These are phyloP conservation scores for Psettodes erumei DNA, from an alignment of 2,113 vertebrate genomes.

Conservation along the genomic window DNA sequence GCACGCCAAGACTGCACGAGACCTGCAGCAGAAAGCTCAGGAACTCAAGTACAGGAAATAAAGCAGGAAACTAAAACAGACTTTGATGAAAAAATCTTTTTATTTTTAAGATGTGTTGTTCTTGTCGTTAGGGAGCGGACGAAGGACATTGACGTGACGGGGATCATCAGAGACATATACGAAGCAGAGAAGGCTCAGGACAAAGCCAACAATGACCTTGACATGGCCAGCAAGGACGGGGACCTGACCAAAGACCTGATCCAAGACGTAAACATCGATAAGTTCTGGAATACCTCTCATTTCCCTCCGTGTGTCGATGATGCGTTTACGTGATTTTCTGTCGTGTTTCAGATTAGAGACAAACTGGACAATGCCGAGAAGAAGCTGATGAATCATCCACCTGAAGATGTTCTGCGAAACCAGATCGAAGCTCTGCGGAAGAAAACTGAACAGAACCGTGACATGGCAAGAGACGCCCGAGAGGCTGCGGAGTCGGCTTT, in stretches of 20 bases:
- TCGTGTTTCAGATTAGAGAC: constrained; percentile 77
- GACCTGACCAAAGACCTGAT: constrained; percentile 60
- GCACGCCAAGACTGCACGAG: constrained; percentile 54
- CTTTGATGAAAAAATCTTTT: neutral
- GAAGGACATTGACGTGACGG: constrained; percentile 73
- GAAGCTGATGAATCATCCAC: constrained; percentile 61
- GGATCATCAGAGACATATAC: constrained; percentile 74
- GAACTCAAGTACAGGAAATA: constrained; percentile 72
- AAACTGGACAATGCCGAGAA: constrained; percentile 71
- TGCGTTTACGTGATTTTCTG: too few species aligned
- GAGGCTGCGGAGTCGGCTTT: constrained; percentile 72
- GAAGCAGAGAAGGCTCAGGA: constrained; percentile 75
- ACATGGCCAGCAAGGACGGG: constrained; percentile 66
- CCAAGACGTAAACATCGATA: constrained; percentile 74
- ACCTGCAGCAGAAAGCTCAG: constrained; percentile 77
- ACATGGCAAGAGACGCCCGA: constrained; percentile 65
- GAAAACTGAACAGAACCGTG: constrained; percentile 79
- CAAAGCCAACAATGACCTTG: constrained; percentile 68
- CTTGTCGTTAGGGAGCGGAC: constrained; percentile 80
- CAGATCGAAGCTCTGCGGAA: constrained; percentile 75
- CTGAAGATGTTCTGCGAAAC: constrained; percentile 67
- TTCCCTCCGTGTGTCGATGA: too few species aligned
- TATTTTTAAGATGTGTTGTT: neutral
- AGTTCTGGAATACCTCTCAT: neutral
- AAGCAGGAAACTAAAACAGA: neutral